A percentile compares a stretch with the other conserved stretches of the same genome.
phyloP scores from a whole-genome alignment of 92 coral and sea anemone species.

The Epizoanthus ramosus region DNA sequence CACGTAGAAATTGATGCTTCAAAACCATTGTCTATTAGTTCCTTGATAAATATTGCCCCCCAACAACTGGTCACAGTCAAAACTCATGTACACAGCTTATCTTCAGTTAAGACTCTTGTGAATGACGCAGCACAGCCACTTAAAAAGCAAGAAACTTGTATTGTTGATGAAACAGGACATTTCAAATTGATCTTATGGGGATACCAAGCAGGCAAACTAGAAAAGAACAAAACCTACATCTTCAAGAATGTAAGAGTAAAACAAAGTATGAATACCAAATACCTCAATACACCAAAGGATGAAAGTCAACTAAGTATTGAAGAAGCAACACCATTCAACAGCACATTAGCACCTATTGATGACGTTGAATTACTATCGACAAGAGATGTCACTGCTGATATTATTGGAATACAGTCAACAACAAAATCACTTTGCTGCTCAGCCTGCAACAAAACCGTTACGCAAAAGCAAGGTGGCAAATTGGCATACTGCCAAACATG shows the following conservation, averaged over 20 bases:
- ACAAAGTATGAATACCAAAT: slow-evolving; percentile 12
- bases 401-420: slow-evolving; percentile 27
- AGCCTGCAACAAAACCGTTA: slow-evolving; percentile 7
- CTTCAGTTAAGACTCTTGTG: slow-evolving; percentile 18
- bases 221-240: slow-evolving; percentile 8
- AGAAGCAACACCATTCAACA: slow-evolving; percentile 5
- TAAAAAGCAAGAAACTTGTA: slow-evolving; percentile 1
- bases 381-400: slow-evolving; percentile 12
- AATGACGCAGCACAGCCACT: not conserved
- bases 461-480: slow-evolving; percentile 5
- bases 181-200: slow-evolving; percentile 1
- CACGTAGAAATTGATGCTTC: not conserved
- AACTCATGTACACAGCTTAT: not conserved
- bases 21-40: not conserved
- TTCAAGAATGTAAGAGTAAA: not conserved
- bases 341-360: slow-evolving; percentile 13
- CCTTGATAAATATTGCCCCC: slow-evolving; percentile 1
- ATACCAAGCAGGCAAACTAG: not conserved
- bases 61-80: slow-evolving; percentile 20
- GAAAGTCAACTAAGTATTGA: not conserved
- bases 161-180: not conserved
- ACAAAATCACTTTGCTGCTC: slow-evolving; percentile 20
- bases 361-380: not conserved
- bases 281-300: slow-evolving; percentile 12
- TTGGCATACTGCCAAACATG: slow-evolving; percentile 3